phyloP scores from a whole-genome alignment of 2,113 vertebrate genomes.

The Strix aluco region DNA sequence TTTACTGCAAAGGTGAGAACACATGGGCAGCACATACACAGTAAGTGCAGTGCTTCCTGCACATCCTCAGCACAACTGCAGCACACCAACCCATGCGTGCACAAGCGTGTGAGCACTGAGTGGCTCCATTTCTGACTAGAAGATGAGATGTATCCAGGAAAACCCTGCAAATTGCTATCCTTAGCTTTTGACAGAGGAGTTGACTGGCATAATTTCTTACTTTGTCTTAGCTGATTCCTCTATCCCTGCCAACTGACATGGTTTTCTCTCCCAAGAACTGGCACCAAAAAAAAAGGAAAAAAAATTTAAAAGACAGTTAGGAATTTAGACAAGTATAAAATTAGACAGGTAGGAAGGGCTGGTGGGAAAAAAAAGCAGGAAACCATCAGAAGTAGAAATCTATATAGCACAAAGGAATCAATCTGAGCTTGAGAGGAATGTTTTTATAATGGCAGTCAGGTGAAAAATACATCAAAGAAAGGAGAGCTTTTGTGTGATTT shows the following conservation, averaged over 20 bases:
- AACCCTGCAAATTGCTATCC: background rate
- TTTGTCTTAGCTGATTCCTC: background rate
- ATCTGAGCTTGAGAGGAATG: background rate
- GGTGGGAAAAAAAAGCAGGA: background rate
- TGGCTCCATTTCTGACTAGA: background rate
- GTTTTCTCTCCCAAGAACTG: background rate
- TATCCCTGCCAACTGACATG: background rate
- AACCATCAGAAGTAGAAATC: background rate
- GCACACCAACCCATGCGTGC: fast-evolving
- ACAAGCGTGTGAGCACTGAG: background rate
- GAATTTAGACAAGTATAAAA: too few relatives aligned
- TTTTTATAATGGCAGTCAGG: background rate
- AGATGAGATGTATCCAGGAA: background rate
- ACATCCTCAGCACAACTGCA: background rate
- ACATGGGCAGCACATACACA: fast-evolving
- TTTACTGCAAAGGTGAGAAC: background rate
- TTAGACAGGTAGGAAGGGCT: background rate
- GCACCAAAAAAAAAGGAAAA: too few relatives aligned
- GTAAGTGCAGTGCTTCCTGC: background rate
- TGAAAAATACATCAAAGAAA: background rate
- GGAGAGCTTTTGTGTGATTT: background rate
- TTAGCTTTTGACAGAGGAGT: background rate
- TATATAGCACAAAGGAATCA: background rate
- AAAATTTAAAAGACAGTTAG: too few relatives aligned
- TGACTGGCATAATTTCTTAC: background rate